phyloP scores from a whole-genome alignment of 2,888 invertebrate species.

The Alsophila aescularia region DNA sequence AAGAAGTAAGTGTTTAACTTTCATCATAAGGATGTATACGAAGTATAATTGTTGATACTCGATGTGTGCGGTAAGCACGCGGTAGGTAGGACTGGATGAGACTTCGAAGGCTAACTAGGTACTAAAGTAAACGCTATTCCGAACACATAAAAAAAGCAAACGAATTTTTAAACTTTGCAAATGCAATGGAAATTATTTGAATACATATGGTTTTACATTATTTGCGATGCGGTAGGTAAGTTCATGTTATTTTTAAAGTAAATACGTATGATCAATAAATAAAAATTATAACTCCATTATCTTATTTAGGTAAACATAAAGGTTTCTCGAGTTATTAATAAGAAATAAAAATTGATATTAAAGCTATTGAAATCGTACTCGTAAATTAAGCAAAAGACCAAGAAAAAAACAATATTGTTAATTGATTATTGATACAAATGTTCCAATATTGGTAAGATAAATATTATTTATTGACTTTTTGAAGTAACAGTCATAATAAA shows the following conservation, averaged over 20 bases:
- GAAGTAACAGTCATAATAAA: not conserved
- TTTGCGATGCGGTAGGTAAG: slow-evolving; percentile 19
- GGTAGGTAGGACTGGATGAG: slow-evolving; percentile 69
- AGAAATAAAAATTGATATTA: slow-evolving; percentile 16
- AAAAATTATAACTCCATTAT: slow-evolving; percentile 34
- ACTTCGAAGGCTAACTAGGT: slow-evolving; percentile 75
- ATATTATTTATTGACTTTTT: not conserved
- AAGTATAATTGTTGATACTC: slow-evolving; percentile 33
- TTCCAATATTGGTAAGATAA: not conserved
- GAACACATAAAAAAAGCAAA: slow-evolving; percentile 69
- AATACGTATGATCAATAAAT: slow-evolving; percentile 7
- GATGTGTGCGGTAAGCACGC: slow-evolving; percentile 52
- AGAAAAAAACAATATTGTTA: slow-evolving; percentile 24
- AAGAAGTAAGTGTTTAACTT: slow-evolving; percentile 18
- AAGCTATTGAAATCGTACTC: slow-evolving; percentile 17
- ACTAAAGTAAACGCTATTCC: slow-evolving; percentile 74
- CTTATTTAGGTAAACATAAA: slow-evolving; percentile 21
- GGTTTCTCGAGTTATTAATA: slow-evolving; percentile 9
- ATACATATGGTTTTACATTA: slow-evolving; percentile 33
- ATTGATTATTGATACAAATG: not conserved
- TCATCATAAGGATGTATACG: slow-evolving; percentile 15
- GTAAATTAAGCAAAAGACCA: slow-evolving; percentile 29
- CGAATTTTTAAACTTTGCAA: slow-evolving; percentile 57
- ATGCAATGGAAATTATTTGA: slow-evolving; percentile 48
- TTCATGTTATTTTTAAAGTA: slow-evolving; percentile 7